Percentiles rank a stretch among this genome's conserved stretches.
These are phyloP conservation scores for Metalampra italica DNA, from an alignment of 2,888 invertebrate species.

Conservation along the genomic window DNA sequence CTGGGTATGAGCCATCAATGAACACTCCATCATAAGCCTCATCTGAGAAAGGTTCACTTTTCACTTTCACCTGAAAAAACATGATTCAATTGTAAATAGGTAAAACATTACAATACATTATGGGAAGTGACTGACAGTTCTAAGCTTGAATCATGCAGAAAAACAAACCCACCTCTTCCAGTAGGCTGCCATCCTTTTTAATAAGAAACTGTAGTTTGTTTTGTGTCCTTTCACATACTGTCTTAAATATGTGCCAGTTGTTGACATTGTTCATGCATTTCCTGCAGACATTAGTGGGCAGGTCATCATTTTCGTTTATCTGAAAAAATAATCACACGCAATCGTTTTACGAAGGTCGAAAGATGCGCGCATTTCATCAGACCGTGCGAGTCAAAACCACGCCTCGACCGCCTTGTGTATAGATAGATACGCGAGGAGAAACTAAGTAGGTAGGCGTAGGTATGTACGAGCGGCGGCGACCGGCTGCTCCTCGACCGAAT, in stretches of 20 bases:
- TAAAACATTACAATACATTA: slow-evolving; percentile 31
- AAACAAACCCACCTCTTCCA: slow-evolving; percentile 69
- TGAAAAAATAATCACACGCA: slow-evolving; percentile 75
- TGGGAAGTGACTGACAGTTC: slow-evolving; percentile 50
- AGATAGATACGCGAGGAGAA: slow-evolving; percentile 69
- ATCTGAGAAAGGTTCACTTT: slow-evolving; percentile 78
- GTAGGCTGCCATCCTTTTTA: slow-evolving; percentile 72
- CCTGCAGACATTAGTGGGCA: slow-evolving; percentile 82
- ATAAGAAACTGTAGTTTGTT: slow-evolving; percentile 80
- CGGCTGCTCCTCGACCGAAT: slow-evolving; percentile 73
- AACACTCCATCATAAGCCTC: slow-evolving; percentile 73
- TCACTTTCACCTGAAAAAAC: slow-evolving; percentile 75
- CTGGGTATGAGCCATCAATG: slow-evolving; percentile 70
- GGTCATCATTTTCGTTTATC: slow-evolving; percentile 80
- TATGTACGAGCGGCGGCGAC: slow-evolving; percentile 65
- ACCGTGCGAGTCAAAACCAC: slow-evolving; percentile 67
- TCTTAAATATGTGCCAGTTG: slow-evolving; percentile 82
- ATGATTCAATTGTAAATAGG: slow-evolving; percentile 40
- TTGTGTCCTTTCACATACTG: slow-evolving; percentile 81
- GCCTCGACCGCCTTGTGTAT: slow-evolving; percentile 62
- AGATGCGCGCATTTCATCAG: slow-evolving; percentile 69
- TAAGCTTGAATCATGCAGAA: slow-evolving; percentile 50
- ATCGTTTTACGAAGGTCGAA: slow-evolving; percentile 60
- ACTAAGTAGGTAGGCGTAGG: slow-evolving; percentile 75
- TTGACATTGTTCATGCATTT: slow-evolving; percentile 81